Percentiles rank a stretch among this genome's conserved stretches.
Conservation (phyloP, 1,140 invertebrate genomes). For the Drosophila pruinosa region DNA sequence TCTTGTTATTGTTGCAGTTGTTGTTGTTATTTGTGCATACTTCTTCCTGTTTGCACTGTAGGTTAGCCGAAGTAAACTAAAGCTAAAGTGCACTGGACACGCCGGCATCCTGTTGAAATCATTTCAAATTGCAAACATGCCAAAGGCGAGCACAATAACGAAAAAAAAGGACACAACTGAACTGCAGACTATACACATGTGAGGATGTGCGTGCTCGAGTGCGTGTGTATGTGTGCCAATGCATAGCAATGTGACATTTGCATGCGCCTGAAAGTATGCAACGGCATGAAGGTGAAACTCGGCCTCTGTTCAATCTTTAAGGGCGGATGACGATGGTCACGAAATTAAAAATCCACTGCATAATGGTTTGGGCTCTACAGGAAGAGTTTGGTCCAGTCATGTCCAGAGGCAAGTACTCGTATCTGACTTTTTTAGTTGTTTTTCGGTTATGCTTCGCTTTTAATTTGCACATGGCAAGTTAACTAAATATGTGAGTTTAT, state of each 20-base stretch:
- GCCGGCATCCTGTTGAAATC: slow-evolving; percentile 70
- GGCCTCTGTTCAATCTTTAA: slow-evolving; percentile 43
- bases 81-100: slow-evolving; percentile 69
- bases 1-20: slow-evolving; percentile 1
- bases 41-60: slow-evolving; percentile 59
- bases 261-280: slow-evolving; percentile 72
- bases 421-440: slow-evolving; percentile 25
- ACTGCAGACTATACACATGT: slow-evolving; percentile 18
- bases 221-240: slow-evolving; percentile 8
- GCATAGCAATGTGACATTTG: slow-evolving; percentile 73
- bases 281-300: slow-evolving; percentile 35
- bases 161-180: slow-evolving; percentile 22
- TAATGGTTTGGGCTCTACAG: slow-evolving; percentile 29
- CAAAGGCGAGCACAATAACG: slow-evolving; percentile 27
- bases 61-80: slow-evolving; percentile 48
- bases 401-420: slow-evolving; percentile 10
- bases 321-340: slow-evolving; percentile 21
- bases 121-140: slow-evolving; percentile 66
- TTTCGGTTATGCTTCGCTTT: slow-evolving; percentile 72
- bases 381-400: slow-evolving; percentile 12
- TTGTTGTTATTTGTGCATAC: slow-evolving; percentile 37
- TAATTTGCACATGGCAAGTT: slow-evolving; percentile 72
- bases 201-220: not conserved
- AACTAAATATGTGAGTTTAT: slow-evolving; percentile 74
- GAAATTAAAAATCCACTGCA: slow-evolving; percentile 44